Evolutionary conservation across 1,140 invertebrate genomes (phyloP), one percentile per base, ranked within the genome.

Genomic region (Nephila pilipes): DNA sequence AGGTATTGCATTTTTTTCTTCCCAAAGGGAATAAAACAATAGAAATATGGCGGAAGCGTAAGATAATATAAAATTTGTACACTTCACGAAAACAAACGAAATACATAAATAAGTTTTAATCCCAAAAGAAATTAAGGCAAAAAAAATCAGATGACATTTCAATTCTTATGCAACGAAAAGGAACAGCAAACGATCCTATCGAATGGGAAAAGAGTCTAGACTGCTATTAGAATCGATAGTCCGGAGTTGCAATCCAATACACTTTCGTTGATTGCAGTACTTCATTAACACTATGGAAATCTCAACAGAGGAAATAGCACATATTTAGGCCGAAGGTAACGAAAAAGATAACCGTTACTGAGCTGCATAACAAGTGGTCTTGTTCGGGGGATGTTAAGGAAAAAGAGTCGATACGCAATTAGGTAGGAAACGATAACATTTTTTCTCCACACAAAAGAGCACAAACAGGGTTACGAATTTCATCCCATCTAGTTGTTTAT

Each of bases 271-370:
- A 75, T 75, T 75, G n/a, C 69, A 32, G 69, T 36, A 75, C 69
- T 75, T 75, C 69, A 75, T 75, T 32, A 75, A 75, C 69, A 32
- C 69, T 75, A 75, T 75, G 69, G 69, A 75, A 75, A 75, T 75
- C 69, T 75, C 25, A 75, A 32, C 69, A 75, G 69, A 32, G 14
- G 69, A 75, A 29, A 32, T 75, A 75, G 69, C 32, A 75, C 29
- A 36, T 75, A 32, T 32, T 36, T 65, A 25, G 16, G 69, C 29
- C 14, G 29, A 36, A 32, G 16, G 29, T 12, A 75, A 75, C 2
- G 69, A 25, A 75, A 75, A 32, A 75, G 69, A 75, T 75, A 29
- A 75, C 18, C 69, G 16, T 32, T 16, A 29, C 65, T 29, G 14
- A 16, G 29, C 16, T 36, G 14, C 69, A 25, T 75, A 75, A 75